Conservation (phyloP, 1,140 invertebrate species). For the Pollicipes pollicipes region DNA sequence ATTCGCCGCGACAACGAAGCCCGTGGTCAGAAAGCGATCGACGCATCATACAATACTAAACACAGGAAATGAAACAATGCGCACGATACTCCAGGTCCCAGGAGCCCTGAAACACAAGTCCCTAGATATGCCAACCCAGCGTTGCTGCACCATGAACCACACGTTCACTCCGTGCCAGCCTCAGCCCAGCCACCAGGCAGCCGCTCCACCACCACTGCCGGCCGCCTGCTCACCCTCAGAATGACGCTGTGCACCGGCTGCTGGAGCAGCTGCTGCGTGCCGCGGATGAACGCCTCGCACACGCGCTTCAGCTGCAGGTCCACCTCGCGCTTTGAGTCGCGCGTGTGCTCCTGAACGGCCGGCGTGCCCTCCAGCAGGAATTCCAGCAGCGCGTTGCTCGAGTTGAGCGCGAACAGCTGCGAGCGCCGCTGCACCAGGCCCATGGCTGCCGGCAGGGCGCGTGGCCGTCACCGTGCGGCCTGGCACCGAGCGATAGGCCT, state of each 20-base stretch:
- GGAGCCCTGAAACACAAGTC: too few relatives aligned
- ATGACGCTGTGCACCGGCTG: constrained; percentile 5
- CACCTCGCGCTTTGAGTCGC: constrained; percentile 88
- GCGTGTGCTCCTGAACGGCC: constrained; percentile 71
- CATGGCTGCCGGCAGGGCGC: constrained; percentile 42
- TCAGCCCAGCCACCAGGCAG: not conserved
- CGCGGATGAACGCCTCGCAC: constrained; percentile 78
- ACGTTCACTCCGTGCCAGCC: too few relatives aligned
- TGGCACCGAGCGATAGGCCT: too few relatives aligned
- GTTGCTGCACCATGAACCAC: too few relatives aligned
- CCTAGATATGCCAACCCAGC: too few relatives aligned
- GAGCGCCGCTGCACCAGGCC: constrained; percentile 67
- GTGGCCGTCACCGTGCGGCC: too few relatives aligned
- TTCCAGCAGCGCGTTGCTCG: constrained; percentile 78
- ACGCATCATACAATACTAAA: too few relatives aligned
- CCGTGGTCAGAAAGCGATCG: too few relatives aligned
- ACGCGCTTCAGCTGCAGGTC: constrained; percentile 73
- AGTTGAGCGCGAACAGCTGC: constrained; percentile 66
- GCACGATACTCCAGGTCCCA: too few relatives aligned
- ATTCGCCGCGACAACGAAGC: too few relatives aligned
- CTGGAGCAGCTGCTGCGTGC: constrained; percentile 25
- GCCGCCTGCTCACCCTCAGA: constrained; percentile 34
- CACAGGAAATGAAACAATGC: too few relatives aligned
- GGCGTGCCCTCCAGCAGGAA: constrained; percentile 76
- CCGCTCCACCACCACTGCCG: not conserved